Evolutionary conservation across 2,888 invertebrate species (phyloP), one percentile per base, ranked within the genome.

Genomic region (Noctua fimbriata): DNA sequence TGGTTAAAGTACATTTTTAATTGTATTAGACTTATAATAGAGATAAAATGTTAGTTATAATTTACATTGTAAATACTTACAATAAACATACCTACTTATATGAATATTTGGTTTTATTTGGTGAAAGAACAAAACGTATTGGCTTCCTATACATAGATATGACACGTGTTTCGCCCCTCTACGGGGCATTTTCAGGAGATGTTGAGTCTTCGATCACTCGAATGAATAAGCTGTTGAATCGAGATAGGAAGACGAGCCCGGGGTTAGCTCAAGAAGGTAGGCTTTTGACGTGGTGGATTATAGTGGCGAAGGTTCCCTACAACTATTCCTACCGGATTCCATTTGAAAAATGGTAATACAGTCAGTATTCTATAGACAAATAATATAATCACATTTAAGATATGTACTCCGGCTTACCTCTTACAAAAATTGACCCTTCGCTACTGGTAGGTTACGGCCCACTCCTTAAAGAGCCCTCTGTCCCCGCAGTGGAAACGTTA

Each of bases 51-150:
- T 84, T 93, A 93, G 92, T 89, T 91, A 70, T 92, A 91, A 90
- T 91, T 90, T 89, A 91, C 92, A 93, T 93, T 95, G 95, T 95
- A 95, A 95, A 95, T 95, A 95, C 90, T 92, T 94, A 93, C 92
- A 92, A 93, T 94, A 94, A 93, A 93, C 89, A 88, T 89, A 85
- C 87, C 90, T 90, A 85, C 88, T 77, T 89, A 85, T 88, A 88
- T 81, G 80, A 81, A 47, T 24, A 6, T 73, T 76, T 72, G 24
- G 71, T 85, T 87, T 85, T 81, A 81, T 76, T 85, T 69, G 7
- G 44, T n/a, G 16, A 24, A 16, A 0, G 14, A 6, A 21, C 24
- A 7, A 58, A 47, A 21, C 1, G 1, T 63, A 1, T 14, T 18
- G 21, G 10, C 3, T 32, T 32, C 32, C 60, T 28, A 7, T 18